Conservation (phyloP, 2,113 vertebrate genomes). For the Psilopogon haemacephalus region DNA sequence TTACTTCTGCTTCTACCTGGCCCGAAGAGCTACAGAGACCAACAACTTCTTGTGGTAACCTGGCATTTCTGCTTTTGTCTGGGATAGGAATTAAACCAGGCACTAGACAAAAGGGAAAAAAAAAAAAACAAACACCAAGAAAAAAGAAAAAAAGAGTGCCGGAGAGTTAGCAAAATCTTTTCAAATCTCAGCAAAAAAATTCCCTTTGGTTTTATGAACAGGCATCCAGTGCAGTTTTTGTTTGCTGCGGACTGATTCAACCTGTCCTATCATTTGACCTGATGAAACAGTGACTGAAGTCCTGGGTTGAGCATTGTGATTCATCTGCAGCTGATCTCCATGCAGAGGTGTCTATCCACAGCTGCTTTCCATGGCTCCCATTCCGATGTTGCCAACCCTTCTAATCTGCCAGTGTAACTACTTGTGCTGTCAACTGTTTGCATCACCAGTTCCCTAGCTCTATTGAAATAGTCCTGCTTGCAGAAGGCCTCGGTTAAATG, state of each 20-base stretch:
- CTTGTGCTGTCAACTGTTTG: background rate
- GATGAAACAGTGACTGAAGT: background rate
- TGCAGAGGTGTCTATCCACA: background rate
- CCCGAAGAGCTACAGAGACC: background rate
- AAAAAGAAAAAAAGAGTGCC: background rate
- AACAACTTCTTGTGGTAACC: background rate
- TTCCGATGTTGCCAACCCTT: slow-evolving; percentile 1
- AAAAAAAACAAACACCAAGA: too few relatives aligned
- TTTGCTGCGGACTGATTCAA: background rate
- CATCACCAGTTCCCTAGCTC: background rate
- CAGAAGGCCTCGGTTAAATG: background rate
- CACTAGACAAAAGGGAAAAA: background rate
- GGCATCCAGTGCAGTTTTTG: background rate
- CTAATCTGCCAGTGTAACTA: background rate
- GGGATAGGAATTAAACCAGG: background rate
- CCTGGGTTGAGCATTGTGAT: background rate
- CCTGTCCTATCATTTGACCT: background rate
- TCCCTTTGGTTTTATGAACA: slow-evolving; percentile 4
- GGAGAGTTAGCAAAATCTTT: background rate
- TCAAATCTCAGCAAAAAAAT: background rate
- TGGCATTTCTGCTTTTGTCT: background rate
- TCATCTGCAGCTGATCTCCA: background rate
- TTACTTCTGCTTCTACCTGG: slow-evolving; percentile 24
- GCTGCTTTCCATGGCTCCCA: slow-evolving; percentile 3
- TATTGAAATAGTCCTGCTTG: background rate